Percentiles rank a stretch among this genome's conserved stretches.
These are phyloP conservation scores for Odontesthes bonariensis DNA, from an alignment of 2,113 vertebrate species.

Conservation along the genomic window DNA sequence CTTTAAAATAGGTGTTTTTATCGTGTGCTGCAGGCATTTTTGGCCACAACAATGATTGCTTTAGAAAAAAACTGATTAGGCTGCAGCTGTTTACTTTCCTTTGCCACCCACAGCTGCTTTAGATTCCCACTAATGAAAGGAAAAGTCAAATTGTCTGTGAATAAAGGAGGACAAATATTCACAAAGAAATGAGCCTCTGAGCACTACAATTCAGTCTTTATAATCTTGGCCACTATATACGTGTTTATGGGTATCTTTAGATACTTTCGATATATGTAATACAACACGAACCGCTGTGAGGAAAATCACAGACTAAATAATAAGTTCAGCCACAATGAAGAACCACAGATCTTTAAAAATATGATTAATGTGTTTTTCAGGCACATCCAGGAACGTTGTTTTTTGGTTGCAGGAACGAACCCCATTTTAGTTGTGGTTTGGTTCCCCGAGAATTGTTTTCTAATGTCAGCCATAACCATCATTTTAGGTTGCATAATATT, in stretches of 20 bases:
- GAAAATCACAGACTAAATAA: too few relatives aligned
- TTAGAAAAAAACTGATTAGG: neutral
- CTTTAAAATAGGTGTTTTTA: constrained; percentile 31
- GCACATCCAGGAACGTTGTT: too few relatives aligned
- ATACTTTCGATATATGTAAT: neutral
- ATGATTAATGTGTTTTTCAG: too few relatives aligned
- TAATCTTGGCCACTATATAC: neutral
- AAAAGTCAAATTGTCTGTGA: constrained; percentile 14
- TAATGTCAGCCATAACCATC: too few relatives aligned
- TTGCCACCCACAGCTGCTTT: constrained; percentile 18
- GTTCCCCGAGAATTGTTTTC: too few relatives aligned
- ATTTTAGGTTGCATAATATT: too few relatives aligned
- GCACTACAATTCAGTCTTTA: neutral
- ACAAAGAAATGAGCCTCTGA: neutral
- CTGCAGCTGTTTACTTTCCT: constrained; percentile 37
- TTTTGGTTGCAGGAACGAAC: too few relatives aligned
- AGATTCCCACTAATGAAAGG: constrained; percentile 21
- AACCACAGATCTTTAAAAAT: too few relatives aligned
- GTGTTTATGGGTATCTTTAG: neutral
- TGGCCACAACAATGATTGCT: constrained; percentile 12
- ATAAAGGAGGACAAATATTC: neutral
- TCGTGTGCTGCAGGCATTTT: constrained; percentile 18
- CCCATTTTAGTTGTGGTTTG: too few relatives aligned
- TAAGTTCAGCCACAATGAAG: too few relatives aligned
- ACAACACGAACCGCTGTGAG: too few relatives aligned